A percentile compares a stretch with the other conserved stretches of the same genome.
Conservation (phyloP, 2,888 invertebrate genomes). For the Polyploca ridens region DNA sequence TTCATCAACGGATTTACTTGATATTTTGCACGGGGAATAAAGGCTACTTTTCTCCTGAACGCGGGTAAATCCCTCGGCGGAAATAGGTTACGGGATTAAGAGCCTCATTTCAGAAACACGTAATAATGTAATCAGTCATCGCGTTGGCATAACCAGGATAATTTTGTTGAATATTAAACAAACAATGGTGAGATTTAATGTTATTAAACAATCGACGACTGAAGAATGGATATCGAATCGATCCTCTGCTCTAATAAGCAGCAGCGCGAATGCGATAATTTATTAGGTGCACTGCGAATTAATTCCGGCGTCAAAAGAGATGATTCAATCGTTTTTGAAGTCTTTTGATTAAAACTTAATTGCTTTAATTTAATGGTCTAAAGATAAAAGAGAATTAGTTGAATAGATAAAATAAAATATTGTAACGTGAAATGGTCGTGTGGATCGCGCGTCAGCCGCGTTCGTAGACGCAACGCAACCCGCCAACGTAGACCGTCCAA, state of each 20-base stretch:
- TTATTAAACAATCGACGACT: conserved; percentile 19
- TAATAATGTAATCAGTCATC: background rate
- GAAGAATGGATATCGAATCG: conserved; percentile 25
- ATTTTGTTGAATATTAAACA: background rate
- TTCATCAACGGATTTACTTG: too few relatives aligned
- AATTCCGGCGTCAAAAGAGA: background rate
- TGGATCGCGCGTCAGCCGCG: conserved; percentile 56
- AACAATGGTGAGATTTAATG: conserved; percentile 1
- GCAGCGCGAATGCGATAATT: conserved; percentile 20
- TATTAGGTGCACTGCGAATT: conserved; percentile 17
- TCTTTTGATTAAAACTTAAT: conserved; percentile 15
- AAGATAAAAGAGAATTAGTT: conserved; percentile 15
- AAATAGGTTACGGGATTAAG: too few relatives aligned
- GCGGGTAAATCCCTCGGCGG: too few relatives aligned
- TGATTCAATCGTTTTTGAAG: conserved; percentile 26
- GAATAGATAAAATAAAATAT: conserved; percentile 44
- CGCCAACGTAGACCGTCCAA: conserved; percentile 72
- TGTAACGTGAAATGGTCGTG: conserved; percentile 50
- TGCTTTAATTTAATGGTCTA: conserved; percentile 23
- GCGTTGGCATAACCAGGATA: background rate
- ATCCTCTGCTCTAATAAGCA: conserved; percentile 34
- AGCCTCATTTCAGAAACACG: background rate
- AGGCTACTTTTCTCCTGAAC: too few relatives aligned
- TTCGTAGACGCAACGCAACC: conserved; percentile 67
- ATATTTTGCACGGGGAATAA: too few relatives aligned